phyloP scores from a whole-genome alignment of 2,113 vertebrate genomes.

The Centrocercus urophasianus region DNA sequence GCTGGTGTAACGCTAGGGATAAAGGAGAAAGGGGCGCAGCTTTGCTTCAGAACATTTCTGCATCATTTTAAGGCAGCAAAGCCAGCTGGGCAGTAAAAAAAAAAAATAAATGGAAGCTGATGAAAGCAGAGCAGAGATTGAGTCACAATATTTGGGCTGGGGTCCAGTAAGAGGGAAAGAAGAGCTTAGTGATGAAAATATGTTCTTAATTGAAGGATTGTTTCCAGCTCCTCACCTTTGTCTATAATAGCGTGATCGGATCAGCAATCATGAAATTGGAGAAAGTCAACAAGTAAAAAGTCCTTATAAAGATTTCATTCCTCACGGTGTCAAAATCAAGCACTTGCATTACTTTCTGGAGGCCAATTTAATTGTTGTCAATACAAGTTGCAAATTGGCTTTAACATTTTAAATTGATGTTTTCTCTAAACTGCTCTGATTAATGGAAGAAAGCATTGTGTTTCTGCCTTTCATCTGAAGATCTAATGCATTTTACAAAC shows the following conservation, averaged over 20 bases:
- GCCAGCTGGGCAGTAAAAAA: background rate
- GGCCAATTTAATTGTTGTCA: slow-evolving; percentile 52
- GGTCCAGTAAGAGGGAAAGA: background rate
- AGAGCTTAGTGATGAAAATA: background rate
- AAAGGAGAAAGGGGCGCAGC: background rate
- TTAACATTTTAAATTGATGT: slow-evolving; percentile 66
- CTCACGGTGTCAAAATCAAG: slow-evolving; percentile 34
- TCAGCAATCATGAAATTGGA: background rate
- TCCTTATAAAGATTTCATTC: slow-evolving; percentile 51
- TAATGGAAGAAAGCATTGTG: slow-evolving; percentile 48
- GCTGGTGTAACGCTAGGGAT: background rate
- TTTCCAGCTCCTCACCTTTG: slow-evolving; percentile 21
- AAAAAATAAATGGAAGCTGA: background rate
- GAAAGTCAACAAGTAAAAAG: background rate
- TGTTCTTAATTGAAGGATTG: background rate
- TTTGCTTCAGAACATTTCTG: background rate
- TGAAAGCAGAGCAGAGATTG: background rate
- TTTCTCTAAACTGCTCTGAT: slow-evolving; percentile 60
- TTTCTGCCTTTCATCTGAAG: slow-evolving; percentile 37
- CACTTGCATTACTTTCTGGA: slow-evolving; percentile 10
- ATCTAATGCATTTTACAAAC: slow-evolving; percentile 49
- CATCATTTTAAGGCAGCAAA: background rate
- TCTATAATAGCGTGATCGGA: background rate
- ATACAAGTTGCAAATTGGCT: slow-evolving; percentile 56
- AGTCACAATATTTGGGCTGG: background rate